Conservation (phyloP, 2,888 invertebrate genomes). For the Heliconius sara region DNA sequence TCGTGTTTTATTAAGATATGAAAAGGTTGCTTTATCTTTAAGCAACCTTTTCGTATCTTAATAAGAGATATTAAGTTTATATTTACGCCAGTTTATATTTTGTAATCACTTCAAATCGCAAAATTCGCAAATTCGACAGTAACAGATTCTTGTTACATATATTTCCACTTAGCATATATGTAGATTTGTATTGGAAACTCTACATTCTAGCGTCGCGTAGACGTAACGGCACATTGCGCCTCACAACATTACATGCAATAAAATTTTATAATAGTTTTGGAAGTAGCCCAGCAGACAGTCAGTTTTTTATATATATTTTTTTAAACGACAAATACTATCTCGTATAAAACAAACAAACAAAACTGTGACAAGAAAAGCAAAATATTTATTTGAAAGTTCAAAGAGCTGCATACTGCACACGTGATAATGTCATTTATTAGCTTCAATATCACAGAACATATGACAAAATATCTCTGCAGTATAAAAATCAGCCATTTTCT, state of each 20-base stretch:
- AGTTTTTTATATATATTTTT: background rate
- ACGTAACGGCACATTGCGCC: conserved; percentile 10
- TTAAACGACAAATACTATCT: conserved; percentile 3
- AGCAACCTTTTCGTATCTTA: too few species aligned
- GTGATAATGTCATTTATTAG: background rate
- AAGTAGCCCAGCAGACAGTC: conserved; percentile 9
- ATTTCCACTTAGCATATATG: background rate
- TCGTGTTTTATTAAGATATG: conserved; percentile 11
- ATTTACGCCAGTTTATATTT: too few species aligned
- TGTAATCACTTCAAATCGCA: background rate
- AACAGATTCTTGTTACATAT: background rate
- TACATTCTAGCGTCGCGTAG: background rate
- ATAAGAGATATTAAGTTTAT: too few species aligned
- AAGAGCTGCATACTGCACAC: background rate
- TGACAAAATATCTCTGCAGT: background rate
- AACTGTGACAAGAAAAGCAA: background rate
- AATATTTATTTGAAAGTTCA: background rate
- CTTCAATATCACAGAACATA: background rate
- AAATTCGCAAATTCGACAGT: background rate
- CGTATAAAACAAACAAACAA: too few species aligned
- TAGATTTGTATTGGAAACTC: background rate
- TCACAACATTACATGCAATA: conserved; percentile 10
- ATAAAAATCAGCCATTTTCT: background rate
- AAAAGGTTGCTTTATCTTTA: too few species aligned
- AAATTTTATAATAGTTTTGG: conserved; percentile 25